These are phyloP conservation scores for Tapirus terrestris DNA, from an alignment of 2,113 vertebrate species.

Conservation along the genomic window DNA sequence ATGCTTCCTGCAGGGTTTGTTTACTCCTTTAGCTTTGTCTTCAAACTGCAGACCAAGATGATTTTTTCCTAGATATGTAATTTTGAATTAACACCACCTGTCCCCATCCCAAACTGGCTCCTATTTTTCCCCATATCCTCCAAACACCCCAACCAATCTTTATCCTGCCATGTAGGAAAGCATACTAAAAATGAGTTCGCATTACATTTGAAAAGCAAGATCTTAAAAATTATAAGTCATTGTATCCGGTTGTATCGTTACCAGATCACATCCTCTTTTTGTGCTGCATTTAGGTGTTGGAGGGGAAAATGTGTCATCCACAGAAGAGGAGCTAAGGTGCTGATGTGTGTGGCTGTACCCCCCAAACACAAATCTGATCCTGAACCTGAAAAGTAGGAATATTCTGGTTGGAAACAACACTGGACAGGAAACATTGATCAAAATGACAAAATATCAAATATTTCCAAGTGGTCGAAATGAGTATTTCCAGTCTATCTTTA, in stretches of 20 bases:
- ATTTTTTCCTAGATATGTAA: neutral
- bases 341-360: rapidly evolving
- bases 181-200: neutral
- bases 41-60: constrained; percentile 18
- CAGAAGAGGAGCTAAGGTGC: neutral
- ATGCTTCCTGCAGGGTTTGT: neutral
- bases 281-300: neutral
- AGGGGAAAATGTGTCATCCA: neutral
- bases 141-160: neutral
- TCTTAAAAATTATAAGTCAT: neutral
- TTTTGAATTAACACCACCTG: constrained; percentile 37
- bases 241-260: neutral
- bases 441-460: neutral
- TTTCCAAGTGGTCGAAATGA: neutral
- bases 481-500: neutral
- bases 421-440: neutral
- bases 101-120: neutral
- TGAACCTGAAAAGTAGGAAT: neutral
- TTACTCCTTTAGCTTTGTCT: constrained; percentile 55
- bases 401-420: neutral
- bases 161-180: neutral
- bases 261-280: neutral
- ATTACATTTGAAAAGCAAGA: neutral
- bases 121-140: neutral
- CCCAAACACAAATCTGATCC: neutral